Base-by-base conservation (phyloP, 2,797 vertebrate species). In the Acridotheres tristis region DNA sequence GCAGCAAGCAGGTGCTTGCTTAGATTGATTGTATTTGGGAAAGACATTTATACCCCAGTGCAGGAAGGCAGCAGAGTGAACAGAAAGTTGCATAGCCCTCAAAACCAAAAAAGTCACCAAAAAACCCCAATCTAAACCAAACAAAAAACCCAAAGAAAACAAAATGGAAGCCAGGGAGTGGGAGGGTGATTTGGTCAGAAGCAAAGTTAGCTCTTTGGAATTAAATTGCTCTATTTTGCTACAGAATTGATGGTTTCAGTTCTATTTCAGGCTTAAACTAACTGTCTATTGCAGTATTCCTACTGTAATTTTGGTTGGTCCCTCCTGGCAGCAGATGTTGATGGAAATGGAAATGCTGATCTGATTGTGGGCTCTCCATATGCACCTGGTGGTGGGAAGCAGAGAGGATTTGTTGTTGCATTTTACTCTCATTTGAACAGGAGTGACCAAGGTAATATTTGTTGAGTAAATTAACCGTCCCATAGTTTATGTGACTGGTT, bases 281-380 rank as follows among this genome's bases (percentile, higher is more conserved):
- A 25, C 57, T 90, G 34, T 79, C 89, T 90, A 76, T 89, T 81
- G 66, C 90, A 98, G 98, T 94, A 97, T 80, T 90, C 85, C 50
- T 98, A 98, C 95, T 98, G 98, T 93, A 98, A 98, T 93, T 91
- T 98, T 96, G 98, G 98, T 77, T 98, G 98, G 98, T 97, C 97
- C 10, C 97, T 98, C n/a, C 65, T 98, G 95, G 97, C 98, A 26
- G 85, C 97, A 61, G 98, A 98, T 48, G 6, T 98, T 85, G 96
- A 97, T 45, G 96, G 86, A 19, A 97, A 98, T 67, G 69, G 94
- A 42, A 94, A 85, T 21, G 93, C 83, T 3, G 98, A 98, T 81
- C 96, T 98, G 73, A 93, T 98, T 73, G 95, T 97, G 29, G 97
- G 98, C 32, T 98, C 97, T 59, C 98, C 98, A 7, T 98, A 98